Evolutionary conservation across 30 jellyfish, hydroid and myxozoan genomes (phyloP), one percentile per base, ranked within the genome.

Genomic region (Euphysa ruthae): DNA sequence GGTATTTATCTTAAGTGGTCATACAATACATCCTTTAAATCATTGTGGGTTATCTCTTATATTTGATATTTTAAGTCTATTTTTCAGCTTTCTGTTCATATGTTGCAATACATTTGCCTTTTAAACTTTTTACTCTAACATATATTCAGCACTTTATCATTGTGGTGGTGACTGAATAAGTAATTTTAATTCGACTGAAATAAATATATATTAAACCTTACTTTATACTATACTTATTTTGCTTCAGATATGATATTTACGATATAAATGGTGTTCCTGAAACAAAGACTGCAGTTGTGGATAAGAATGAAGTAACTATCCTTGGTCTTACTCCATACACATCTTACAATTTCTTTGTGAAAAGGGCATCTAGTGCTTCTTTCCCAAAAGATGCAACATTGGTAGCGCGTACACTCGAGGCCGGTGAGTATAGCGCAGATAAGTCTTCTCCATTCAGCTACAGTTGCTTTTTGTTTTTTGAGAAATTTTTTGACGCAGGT

Each of bases 291-390:
- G 56, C 61, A 19, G 71, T 77, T 32, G 69, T 83, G n/a, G 24
- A 10, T 15, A 35, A 52, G 24, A 81, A 63, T n/a, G 55, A 46
- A 16, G 64, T 78, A 24, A 28, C 60, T 19, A 46, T 84, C 26
- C 29, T 78, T 12, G 91, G 79, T 13, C 81, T 84, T 24, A 71
- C 84, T 5, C 84, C 95, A 27, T 77, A 35, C 84, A 84, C 95
- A 30, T 43, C 66, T 33, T 84, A 84, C 80, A 35, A 43, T 0
- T 77, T 84, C 58, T 70, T 32, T 63, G 74, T 84, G 0, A 64
- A 60, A 54, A 71, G 83, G 21, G 68, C 71, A 30, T 6, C 83
- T 6, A 79, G 34, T 35, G 69, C 84, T 1, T 32, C 32, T 0
- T 68, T 70, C 14, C 94, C 94, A 6, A 34, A 58, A n/a, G 73